A percentile compares a stretch with the other conserved stretches of the same genome.
These are phyloP conservation scores for Aphelinus atriplicis DNA, from an alignment of 1,140 invertebrate genomes.

Conservation along the genomic window DNA sequence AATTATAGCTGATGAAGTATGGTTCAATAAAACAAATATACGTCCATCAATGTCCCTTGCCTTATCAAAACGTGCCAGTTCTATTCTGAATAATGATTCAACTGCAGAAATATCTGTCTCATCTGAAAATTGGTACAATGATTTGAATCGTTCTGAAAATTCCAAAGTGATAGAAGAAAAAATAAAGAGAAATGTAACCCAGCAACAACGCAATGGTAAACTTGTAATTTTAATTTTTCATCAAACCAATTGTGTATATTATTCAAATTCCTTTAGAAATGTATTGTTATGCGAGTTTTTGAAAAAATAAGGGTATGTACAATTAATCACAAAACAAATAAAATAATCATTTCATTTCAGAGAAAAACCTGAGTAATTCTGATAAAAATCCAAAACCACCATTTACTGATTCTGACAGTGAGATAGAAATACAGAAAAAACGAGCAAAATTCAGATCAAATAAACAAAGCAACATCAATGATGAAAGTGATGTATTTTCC, in stretches of 20 bases:
- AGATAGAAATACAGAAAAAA: conserved; percentile 16
- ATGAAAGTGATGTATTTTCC: conserved; percentile 19
- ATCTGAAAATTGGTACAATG: conserved; percentile 8
- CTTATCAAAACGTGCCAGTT: conserved; percentile 5
- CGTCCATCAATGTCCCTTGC: conserved; percentile 28
- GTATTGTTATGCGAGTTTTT: too few relatives aligned
- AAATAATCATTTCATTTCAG: too few relatives aligned
- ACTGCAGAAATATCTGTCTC: background rate
- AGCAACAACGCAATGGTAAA: conserved; percentile 7
- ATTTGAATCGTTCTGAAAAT: conserved; percentile 9
- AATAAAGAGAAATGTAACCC: background rate
- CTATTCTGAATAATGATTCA: conserved; percentile 18
- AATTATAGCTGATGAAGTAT: conserved; percentile 25
- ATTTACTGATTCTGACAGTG: conserved; percentile 17
- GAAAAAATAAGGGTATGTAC: too few relatives aligned
- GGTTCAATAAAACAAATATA: conserved; percentile 27
- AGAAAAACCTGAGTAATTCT: too few relatives aligned
- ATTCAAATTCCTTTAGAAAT: too few relatives aligned
- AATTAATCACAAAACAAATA: too few relatives aligned
- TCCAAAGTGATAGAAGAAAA: background rate
- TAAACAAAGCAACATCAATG: background rate
- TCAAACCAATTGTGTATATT: too few relatives aligned
- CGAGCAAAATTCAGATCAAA: conserved; percentile 11
- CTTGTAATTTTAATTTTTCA: background rate
- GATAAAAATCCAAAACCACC: background rate